phyloP scores from a whole-genome alignment of 2,888 invertebrate genomes.

The Leptinotarsa juncta region DNA sequence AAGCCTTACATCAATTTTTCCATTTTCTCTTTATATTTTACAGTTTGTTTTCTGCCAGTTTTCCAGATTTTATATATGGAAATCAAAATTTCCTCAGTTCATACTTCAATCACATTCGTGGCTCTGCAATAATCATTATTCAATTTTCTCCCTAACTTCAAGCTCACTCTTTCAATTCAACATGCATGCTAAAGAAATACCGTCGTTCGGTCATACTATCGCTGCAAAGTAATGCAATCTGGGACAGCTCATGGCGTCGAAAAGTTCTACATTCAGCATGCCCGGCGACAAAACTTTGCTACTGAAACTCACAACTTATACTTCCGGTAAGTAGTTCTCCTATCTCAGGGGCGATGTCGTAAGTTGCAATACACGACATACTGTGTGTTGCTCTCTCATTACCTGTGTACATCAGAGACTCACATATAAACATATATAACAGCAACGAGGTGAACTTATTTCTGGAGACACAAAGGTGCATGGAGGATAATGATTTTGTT shows the following conservation, averaged over 20 bases:
- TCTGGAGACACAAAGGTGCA: not conserved
- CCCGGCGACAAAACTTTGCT: not conserved
- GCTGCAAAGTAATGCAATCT: too few relatives aligned
- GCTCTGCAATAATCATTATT: too few relatives aligned
- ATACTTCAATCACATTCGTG: too few relatives aligned
- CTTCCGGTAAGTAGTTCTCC: constrained; percentile 18
- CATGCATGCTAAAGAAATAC: too few relatives aligned
- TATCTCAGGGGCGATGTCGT: constrained; percentile 29
- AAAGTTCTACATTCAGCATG: not conserved
- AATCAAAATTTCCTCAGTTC: too few relatives aligned
- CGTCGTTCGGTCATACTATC: too few relatives aligned
- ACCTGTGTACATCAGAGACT: constrained; percentile 39
- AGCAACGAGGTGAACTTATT: not conserved
- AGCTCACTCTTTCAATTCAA: too few relatives aligned
- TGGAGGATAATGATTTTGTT: not conserved
- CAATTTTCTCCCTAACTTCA: too few relatives aligned
- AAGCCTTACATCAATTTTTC: too few relatives aligned
- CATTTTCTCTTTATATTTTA: too few relatives aligned
- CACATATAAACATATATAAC: constrained; percentile 7
- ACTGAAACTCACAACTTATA: not conserved
- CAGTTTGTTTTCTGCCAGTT: too few relatives aligned
- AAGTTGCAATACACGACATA: constrained; percentile 25
- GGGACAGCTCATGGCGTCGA: not conserved
- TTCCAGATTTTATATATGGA: too few relatives aligned
- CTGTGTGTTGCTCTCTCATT: constrained; percentile 34